Evolutionary conservation across 2,113 vertebrate genomes (phyloP).

Genomic region (Crotalus tigris): DNA sequence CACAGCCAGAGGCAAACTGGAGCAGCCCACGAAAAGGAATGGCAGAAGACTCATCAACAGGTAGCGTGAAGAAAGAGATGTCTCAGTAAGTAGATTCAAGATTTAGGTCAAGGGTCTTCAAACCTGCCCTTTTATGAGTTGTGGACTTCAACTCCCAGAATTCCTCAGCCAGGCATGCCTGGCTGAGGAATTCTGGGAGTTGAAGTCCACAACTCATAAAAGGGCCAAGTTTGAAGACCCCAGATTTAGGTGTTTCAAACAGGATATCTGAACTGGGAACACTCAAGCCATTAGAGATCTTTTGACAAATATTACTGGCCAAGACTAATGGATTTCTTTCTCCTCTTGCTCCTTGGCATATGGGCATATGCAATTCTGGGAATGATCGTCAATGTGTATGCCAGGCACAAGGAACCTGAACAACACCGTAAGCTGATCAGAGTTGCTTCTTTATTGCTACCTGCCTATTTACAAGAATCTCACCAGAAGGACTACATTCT

Average conservation of each 20-base stretch:
- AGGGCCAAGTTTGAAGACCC: too few relatives aligned
- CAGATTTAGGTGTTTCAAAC: too few relatives aligned
- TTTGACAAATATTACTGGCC: background rate
- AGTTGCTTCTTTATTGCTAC: background rate
- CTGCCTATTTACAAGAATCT: background rate
- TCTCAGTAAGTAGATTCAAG: background rate
- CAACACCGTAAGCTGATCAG: background rate
- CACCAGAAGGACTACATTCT: background rate
- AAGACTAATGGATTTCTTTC: background rate
- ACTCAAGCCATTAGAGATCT: background rate
- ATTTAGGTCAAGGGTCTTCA: too few relatives aligned
- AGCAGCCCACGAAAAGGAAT: background rate
- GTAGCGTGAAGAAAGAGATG: background rate
- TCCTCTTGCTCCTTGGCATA: background rate
- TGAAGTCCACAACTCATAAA: too few relatives aligned
- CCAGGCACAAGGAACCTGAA: background rate
- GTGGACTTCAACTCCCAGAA: too few relatives aligned
- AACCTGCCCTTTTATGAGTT: too few relatives aligned
- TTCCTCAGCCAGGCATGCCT: too few relatives aligned
- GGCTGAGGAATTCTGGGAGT: too few relatives aligned
- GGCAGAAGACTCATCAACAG: background rate
- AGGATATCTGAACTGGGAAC: background rate
- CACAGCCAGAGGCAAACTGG: background rate
- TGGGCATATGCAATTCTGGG: background rate
- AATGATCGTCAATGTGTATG: background rate